Conservation (phyloP, 2,113 vertebrate species). For the Engystomops pustulosus region DNA sequence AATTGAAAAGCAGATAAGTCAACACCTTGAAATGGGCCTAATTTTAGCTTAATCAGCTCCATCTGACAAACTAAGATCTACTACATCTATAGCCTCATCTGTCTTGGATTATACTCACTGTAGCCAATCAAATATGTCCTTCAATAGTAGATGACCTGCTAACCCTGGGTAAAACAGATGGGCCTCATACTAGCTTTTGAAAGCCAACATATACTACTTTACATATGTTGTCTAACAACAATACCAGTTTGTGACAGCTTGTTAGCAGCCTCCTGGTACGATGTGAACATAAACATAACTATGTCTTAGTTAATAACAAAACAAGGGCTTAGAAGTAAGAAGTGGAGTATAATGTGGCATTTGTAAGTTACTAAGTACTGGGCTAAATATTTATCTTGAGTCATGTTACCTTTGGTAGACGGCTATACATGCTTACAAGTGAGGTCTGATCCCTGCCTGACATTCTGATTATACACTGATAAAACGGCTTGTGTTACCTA, state of each 20-base stretch:
- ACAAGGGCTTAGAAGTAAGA: not conserved
- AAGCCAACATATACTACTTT: too few relatives aligned
- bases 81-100: too few relatives aligned
- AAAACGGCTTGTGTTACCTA: slow-evolving; percentile 44
- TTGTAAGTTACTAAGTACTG: slow-evolving; percentile 44
- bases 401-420: slow-evolving; percentile 38
- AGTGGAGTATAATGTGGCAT: slow-evolving; percentile 48
- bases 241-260: slow-evolving; percentile 19
- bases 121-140: too few relatives aligned
- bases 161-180: not conserved
- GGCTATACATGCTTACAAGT: slow-evolving; percentile 31
- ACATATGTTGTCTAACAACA: not conserved
- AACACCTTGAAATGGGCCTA: too few relatives aligned
- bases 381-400: slow-evolving; percentile 50
- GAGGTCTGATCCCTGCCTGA: slow-evolving; percentile 32
- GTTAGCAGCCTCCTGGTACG: not conserved
- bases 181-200: not conserved
- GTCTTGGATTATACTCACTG: too few relatives aligned
- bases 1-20: too few relatives aligned
- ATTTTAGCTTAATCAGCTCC: too few relatives aligned
- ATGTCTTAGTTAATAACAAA: slow-evolving; percentile 34
- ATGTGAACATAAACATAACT: not conserved
- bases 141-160: not conserved
- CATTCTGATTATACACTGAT: slow-evolving; percentile 55
- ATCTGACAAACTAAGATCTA: too few relatives aligned